A percentile compares a stretch with the other conserved stretches of the same genome.
Evolutionary conservation across 2,888 invertebrate genomes (phyloP).

Genomic region (Melipona bicolor): DNA sequence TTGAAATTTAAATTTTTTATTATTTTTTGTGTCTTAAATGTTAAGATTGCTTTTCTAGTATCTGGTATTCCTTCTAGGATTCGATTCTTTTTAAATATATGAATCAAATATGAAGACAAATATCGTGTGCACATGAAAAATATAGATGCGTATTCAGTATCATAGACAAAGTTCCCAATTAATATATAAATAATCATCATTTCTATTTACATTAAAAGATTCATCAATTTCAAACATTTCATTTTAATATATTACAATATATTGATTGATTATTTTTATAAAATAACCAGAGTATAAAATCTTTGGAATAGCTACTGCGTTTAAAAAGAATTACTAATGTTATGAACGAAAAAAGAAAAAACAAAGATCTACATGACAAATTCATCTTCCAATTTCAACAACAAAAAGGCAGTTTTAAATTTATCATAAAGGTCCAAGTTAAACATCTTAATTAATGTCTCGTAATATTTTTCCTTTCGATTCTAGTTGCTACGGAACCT

Average conservation of each 20-base stretch:
- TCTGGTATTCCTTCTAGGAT: background rate
- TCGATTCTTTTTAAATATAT: background rate
- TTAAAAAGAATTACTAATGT: too few relatives aligned
- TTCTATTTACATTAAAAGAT: background rate
- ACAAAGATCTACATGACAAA: background rate
- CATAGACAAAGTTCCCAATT: background rate
- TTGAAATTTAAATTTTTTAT: too few relatives aligned
- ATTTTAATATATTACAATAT: background rate
- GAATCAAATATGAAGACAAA: too few relatives aligned
- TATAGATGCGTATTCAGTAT: too few relatives aligned
- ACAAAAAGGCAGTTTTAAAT: background rate
- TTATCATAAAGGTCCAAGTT: rapidly evolving
- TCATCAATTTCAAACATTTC: background rate
- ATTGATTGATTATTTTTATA: background rate
- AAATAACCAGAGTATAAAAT: too few relatives aligned
- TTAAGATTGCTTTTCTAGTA: background rate
- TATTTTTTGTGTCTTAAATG: background rate
- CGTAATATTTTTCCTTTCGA: background rate
- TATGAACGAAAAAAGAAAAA: background rate
- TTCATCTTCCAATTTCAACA: background rate
- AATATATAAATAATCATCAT: background rate
- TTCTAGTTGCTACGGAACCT: background rate
- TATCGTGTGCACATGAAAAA: too few relatives aligned
- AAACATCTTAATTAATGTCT: background rate
- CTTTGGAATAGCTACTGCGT: too few relatives aligned